Evolutionary conservation across 2,113 vertebrate species (phyloP).

Genomic region (Psittacula cyanocephala): DNA sequence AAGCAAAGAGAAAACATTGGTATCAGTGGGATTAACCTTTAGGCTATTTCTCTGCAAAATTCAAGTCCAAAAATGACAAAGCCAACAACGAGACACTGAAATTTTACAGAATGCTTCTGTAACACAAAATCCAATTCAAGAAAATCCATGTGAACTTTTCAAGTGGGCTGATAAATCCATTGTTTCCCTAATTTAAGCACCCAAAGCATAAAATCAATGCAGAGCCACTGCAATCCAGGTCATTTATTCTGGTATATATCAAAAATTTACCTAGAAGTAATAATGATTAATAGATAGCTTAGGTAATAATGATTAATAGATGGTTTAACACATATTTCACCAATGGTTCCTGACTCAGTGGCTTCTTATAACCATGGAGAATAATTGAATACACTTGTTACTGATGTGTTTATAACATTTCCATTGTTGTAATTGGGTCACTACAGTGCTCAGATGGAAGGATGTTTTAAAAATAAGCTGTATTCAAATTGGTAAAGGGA

Average conservation of each 20-base stretch:
- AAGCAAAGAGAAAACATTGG: neutral
- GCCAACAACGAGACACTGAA: neutral
- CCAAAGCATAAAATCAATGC: neutral
- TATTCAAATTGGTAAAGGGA: neutral
- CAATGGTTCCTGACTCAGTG: neutral
- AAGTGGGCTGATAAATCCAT: neutral
- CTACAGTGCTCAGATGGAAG: neutral
- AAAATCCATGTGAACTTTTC: neutral
- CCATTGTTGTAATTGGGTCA: neutral
- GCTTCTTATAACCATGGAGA: neutral
- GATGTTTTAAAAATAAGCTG: neutral
- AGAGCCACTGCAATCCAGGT: neutral
- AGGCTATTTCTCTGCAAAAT: neutral
- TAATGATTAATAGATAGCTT: neutral
- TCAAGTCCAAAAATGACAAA: neutral
- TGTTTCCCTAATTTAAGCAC: neutral
- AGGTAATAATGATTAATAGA: neutral
- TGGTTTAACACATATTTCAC: neutral
- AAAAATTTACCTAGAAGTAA: neutral
- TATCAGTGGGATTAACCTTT: neutral
- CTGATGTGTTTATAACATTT: neutral
- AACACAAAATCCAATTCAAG: neutral
- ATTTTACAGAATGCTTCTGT: neutral
- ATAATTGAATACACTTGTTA: neutral
- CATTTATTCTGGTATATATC: neutral